These are phyloP conservation scores for Loxodonta africana DNA, from an alignment of 2,113 vertebrate species.

Conservation along the genomic window DNA sequence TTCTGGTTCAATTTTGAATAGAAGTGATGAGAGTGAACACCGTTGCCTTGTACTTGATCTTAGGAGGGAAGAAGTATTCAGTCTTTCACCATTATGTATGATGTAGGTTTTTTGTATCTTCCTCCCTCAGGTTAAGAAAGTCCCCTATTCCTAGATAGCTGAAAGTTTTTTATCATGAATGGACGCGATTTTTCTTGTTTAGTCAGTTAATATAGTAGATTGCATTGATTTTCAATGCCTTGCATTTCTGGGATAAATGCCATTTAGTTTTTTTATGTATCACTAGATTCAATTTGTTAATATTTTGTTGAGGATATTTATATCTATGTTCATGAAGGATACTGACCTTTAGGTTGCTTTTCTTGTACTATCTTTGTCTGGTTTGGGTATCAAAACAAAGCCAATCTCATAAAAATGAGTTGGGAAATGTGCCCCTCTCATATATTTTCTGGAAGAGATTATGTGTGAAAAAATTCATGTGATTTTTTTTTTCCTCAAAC, in stretches of 20 bases:
- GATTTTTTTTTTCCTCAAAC: background rate
- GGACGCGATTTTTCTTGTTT: background rate
- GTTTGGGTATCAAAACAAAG: background rate
- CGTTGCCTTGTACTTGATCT: background rate
- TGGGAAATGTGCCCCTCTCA: background rate
- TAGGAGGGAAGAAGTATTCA: background rate
- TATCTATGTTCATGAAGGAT: background rate
- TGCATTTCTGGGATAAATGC: background rate
- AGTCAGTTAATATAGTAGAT: background rate
- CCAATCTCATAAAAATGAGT: background rate
- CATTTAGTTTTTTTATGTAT: background rate
- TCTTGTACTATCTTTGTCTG: background rate
- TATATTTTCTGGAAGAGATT: constrained; percentile 1
- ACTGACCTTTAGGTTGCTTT: background rate
- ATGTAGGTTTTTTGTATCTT: background rate
- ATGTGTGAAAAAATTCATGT: background rate
- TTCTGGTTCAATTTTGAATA: too few species aligned
- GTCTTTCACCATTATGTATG: background rate
- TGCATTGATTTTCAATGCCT: background rate
- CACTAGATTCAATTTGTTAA: background rate
- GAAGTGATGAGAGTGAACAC: too few species aligned
- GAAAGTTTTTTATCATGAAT: background rate
- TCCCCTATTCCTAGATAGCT: background rate
- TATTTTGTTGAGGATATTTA: background rate
- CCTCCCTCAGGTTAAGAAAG: background rate